Base-by-base conservation (phyloP, 64 coral and sea anemone species). In the Hydrozoanthus tunicans region DNA sequence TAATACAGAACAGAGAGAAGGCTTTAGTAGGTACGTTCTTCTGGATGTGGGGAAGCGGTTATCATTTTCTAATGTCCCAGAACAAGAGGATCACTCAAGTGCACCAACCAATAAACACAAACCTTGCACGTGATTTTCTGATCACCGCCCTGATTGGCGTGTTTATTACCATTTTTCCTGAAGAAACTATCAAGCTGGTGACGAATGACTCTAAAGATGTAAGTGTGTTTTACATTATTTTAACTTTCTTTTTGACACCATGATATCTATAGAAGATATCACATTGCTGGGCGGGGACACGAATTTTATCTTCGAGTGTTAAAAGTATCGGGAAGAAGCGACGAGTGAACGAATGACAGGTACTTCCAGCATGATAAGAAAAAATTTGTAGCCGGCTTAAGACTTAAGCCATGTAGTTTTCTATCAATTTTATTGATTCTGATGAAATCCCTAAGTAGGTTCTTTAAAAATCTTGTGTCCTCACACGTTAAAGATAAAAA, bases 1-100 rank as follows among this genome's bases (percentile, higher is more conserved):
- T 7, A 13, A 51, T 66, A 52, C 27, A 83, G 81, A 83, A 83
- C 13, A 68, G 81, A 5, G 12, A 51, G 5, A 13, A 53, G 11
- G 81, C 61, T 8, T 10, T 83, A 4, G 81, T 20, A 15, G 17
- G 25, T 0, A 66, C 61, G 3, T 66, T 83, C 27, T 43, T 83
- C 5, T 83, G 81, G 81, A 67, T 83, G 81, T 83, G 81, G 81
- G 81, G 81, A 17, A 65, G 61, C 10, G 81, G 62, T 0, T 68
- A 53, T 53, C 81, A 83, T 83, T 83, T 68, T 62, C 26, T 83
- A 32, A 8, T 26, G 1, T 83, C 81, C 6, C n/a, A 17, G 5
- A 53, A 66, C 51, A 65, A 7, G n/a, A 25, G 3, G 14, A 53
- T 20, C 14, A 0, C 1, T 53, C 81, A 64, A 23, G 32, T 3